These are phyloP conservation scores for Tyria jacobaeae DNA, from an alignment of 2,888 invertebrate species.

Conservation along the genomic window DNA sequence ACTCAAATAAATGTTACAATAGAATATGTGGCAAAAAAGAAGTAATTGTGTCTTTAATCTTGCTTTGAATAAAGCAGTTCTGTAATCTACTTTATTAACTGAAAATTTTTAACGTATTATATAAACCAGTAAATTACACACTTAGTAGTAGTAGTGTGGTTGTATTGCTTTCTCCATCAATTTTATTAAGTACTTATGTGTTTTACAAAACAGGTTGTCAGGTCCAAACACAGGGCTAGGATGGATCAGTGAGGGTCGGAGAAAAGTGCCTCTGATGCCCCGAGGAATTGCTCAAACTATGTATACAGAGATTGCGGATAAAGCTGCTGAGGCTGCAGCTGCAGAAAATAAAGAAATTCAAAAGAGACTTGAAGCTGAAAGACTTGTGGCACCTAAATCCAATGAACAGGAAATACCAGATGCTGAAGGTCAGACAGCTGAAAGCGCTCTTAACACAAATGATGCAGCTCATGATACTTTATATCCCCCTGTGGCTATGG, in stretches of 20 bases:
- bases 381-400: slow-evolving; percentile 69
- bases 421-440: slow-evolving; percentile 70
- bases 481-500: slow-evolving; percentile 79
- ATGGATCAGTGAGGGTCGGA: slow-evolving; percentile 95
- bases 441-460: slow-evolving; percentile 59
- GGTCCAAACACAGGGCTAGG: slow-evolving; percentile 90
- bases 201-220: slow-evolving; percentile 78
- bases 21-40: slow-evolving; percentile 1
- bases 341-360: slow-evolving; percentile 75
- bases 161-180: neutral
- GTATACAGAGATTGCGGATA: slow-evolving; percentile 94
- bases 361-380: slow-evolving; percentile 74
- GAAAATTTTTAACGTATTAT: neutral
- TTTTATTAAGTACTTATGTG: neutral
- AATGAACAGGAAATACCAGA: slow-evolving; percentile 69
- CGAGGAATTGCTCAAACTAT: slow-evolving; percentile 94
- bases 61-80: neutral
- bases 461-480: slow-evolving; percentile 68
- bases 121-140: neutral
- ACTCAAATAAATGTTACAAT: neutral
- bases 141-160: neutral
- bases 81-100: neutral
- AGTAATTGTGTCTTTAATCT: too few relatives aligned
- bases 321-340: slow-evolving; percentile 86
- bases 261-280: slow-evolving; percentile 93